Evolutionary conservation across 2,113 vertebrate species (phyloP), one percentile per base, ranked within the genome.

Genomic region (Beaufortia kweichowensis): DNA sequence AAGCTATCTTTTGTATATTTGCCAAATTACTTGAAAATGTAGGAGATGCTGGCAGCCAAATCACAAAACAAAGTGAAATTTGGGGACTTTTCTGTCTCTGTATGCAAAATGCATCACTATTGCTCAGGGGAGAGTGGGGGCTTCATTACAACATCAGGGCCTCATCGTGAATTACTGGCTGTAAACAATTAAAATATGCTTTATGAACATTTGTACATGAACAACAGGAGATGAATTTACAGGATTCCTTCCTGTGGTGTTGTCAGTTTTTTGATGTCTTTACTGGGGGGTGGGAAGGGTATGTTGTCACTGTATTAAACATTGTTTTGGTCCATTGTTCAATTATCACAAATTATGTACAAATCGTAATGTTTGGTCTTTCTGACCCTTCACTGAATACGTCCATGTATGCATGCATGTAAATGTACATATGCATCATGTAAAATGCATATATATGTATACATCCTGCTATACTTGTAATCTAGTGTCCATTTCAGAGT

Each of bases 11-110:
- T 85, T 92, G 90, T 93, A 92, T 89, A 91, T 91, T 83, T 93
- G 92, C 91, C 92, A 93, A 93, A 93, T 91, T 91, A 93, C 92
- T 93, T 93, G 92, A 93, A 90, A 85, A 86, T 83, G 86, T 90
- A 91, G 90, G 85, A 91, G 86, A 91, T 90, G 90, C 90, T 91
- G 91, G 89, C 89, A 91, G 91, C 91, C 91, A 92, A 92, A 90
- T 87, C 85, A 87, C 73, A 78, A 81, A 78, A 75, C 64, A 83
- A 64, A 81, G 68, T 79, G 70, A 62, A 78, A 78, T 65, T 78
- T 83, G 83, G 86, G 85, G 85, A 86, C 84, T 87, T 60, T 48
- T 39, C 21, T 77, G 80, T 90, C 88, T 55, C 80, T 75, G 66
- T 84, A 91, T 91, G 90, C 90, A 90, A 73, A 90, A 83, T 87